phyloP scores from a whole-genome alignment of 92 coral and sea anemone species.

The Phenganax subtilis region DNA sequence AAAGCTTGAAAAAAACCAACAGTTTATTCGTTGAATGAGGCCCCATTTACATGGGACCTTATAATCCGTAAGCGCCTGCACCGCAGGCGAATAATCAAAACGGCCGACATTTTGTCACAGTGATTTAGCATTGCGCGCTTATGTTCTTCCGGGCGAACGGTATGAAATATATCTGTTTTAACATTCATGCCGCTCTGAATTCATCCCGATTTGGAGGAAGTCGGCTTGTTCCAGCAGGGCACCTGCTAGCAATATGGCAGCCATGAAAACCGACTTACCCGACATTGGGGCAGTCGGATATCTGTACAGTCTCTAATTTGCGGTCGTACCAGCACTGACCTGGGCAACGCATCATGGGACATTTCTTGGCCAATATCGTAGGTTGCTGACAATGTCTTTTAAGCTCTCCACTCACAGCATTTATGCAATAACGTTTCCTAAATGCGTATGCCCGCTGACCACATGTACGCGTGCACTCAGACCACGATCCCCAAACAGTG shows the following conservation, averaged over 20 bases:
- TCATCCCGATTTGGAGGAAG: no score
- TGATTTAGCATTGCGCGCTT: no score
- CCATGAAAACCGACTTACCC: no score
- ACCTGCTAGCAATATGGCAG: no score
- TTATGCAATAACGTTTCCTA: constrained; percentile 45
- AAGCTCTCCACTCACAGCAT: constrained; percentile 21
- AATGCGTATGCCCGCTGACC: constrained; percentile 46
- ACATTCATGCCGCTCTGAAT: no score
- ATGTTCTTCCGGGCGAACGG: no score
- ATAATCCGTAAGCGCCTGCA: no score
- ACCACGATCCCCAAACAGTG: constrained; percentile 44
- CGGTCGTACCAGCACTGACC: constrained; percentile 33
- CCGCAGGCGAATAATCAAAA: no score
- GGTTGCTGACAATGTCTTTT: constrained; percentile 37
- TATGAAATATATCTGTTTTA: no score
- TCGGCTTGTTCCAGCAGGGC: background rate
- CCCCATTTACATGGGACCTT: background rate
- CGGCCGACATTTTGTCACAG: no score
- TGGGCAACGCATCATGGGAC: constrained; percentile 50
- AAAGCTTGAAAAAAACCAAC: background rate
- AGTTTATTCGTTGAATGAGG: background rate
- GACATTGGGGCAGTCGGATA: no score
- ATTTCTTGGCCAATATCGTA: constrained; percentile 37
- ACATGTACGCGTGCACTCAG: constrained; percentile 40
- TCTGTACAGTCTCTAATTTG: background rate